phyloP scores from a whole-genome alignment of 2,888 invertebrate genomes.

The Uloborus plumipes region DNA sequence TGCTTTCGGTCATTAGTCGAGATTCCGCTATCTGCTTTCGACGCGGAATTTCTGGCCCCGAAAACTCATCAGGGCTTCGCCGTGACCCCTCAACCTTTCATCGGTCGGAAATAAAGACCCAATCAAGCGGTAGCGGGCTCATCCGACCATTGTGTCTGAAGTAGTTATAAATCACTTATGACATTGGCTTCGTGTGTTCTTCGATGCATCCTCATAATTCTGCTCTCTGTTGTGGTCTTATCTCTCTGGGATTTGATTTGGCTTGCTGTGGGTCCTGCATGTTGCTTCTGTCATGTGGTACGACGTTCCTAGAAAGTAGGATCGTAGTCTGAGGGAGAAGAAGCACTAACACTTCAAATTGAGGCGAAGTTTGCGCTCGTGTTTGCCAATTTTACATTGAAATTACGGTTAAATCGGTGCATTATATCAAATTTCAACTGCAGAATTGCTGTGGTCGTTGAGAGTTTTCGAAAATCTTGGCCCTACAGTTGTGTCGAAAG shows the following conservation, averaged over 20 bases:
- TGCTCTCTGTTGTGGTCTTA: slow-evolving; percentile 25
- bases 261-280: too few relatives aligned
- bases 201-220: neutral
- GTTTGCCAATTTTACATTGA: too few relatives aligned
- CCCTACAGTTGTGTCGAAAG: too few relatives aligned
- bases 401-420: too few relatives aligned
- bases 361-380: too few relatives aligned
- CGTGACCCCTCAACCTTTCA: slow-evolving; percentile 24
- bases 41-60: slow-evolving; percentile 34
- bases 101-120: slow-evolving; percentile 58
- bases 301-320: too few relatives aligned
- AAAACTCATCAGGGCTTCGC: slow-evolving; percentile 55
- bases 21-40: slow-evolving; percentile 50
- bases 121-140: slow-evolving; percentile 51
- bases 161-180: slow-evolving; percentile 65
- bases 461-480: too few relatives aligned
- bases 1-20: slow-evolving; percentile 37
- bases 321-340: too few relatives aligned
- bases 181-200: slow-evolving; percentile 33
- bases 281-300: too few relatives aligned
- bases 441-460: too few relatives aligned
- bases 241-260: neutral
- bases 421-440: too few relatives aligned
- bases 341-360: too few relatives aligned
- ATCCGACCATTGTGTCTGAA: slow-evolving; percentile 48